phyloP scores from a whole-genome alignment of 2,888 invertebrate species.

The Agriopis aurantiaria region DNA sequence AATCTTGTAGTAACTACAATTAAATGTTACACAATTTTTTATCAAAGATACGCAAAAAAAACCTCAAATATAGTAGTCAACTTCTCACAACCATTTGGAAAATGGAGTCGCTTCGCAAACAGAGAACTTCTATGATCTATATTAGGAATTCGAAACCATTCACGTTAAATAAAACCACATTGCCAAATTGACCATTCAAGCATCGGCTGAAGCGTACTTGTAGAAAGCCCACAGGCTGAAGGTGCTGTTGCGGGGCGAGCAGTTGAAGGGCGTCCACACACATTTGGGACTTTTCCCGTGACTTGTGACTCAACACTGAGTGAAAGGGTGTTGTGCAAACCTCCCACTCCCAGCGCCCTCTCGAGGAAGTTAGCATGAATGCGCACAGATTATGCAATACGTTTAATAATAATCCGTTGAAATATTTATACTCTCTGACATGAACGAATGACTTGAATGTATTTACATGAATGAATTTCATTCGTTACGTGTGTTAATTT shows the following conservation, averaged over 20 bases:
- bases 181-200: not conserved
- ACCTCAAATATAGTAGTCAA: too few species aligned
- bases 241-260: not conserved
- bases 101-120: too few species aligned
- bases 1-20: too few species aligned
- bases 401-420: slow-evolving; percentile 6
- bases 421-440: not conserved
- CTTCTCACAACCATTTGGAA: too few species aligned
- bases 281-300: slow-evolving; percentile 53
- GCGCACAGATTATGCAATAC: slow-evolving; percentile 11
- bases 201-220: not conserved
- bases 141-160: not conserved
- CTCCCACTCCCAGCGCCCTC: slow-evolving; percentile 23
- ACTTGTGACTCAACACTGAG: slow-evolving; percentile 45
- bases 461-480: not conserved
- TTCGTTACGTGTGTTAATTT: not conserved
- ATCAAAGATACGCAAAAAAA: too few species aligned
- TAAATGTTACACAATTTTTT: too few species aligned
- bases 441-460: not conserved
- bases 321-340: slow-evolving; percentile 65
- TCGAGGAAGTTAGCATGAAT: slow-evolving; percentile 6
- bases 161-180: not conserved
- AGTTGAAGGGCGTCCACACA: slow-evolving; percentile 15
- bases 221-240: not conserved
- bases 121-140: too few species aligned